Evolutionary conservation across 2,113 vertebrate genomes (phyloP).

Genomic region (Rattus rattus): DNA sequence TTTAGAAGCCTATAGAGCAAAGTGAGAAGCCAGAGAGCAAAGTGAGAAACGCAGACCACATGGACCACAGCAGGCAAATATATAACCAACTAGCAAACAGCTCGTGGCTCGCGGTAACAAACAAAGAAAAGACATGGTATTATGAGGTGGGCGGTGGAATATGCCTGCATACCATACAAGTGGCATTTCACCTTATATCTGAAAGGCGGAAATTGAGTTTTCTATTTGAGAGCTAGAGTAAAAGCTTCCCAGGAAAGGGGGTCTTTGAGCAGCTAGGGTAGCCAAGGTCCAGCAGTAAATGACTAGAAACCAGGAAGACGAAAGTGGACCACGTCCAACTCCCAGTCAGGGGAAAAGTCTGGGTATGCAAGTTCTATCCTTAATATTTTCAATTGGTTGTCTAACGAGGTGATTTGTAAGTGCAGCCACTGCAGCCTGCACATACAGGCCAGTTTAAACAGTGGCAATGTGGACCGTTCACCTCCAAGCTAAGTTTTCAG

Average conservation of each 20-base stretch:
- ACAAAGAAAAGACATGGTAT: conserved; percentile 34
- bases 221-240: neutral
- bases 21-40: neutral
- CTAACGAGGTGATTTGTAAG: neutral
- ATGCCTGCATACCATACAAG: neutral
- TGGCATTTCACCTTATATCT: neutral
- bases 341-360: neutral
- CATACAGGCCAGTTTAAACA: neutral
- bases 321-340: neutral
- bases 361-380: neutral
- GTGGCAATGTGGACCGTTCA: neutral
- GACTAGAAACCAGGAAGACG: neutral
- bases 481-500: neutral
- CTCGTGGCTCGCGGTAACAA: neutral
- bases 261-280: conserved; percentile 2
- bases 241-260: neutral
- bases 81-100: neutral
- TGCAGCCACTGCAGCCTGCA: neutral
- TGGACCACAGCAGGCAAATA: neutral
- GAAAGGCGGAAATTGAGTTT: neutral
- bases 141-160: neutral
- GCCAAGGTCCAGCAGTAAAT: neutral
- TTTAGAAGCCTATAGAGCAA: neutral
- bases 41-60: neutral
- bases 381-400: neutral